These are phyloP conservation scores for Helicoverpa assulta DNA, from an alignment of 2,888 invertebrate genomes.

Conservation along the genomic window DNA sequence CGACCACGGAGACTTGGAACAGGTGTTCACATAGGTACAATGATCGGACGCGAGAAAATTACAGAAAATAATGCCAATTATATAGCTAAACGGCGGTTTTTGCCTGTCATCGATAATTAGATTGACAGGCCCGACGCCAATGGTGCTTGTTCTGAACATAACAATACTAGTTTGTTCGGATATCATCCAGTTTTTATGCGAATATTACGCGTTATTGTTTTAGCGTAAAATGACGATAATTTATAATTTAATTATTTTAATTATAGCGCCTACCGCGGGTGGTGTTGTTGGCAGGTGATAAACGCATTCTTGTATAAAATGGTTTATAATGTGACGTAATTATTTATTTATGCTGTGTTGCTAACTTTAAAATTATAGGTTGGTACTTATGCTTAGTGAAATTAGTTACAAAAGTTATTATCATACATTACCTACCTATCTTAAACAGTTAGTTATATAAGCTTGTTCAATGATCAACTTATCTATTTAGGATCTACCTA, in stretches of 20 bases:
- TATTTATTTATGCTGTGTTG: constrained; percentile 5
- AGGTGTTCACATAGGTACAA: constrained; percentile 45
- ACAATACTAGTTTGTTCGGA: constrained; percentile 35
- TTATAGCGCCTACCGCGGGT: constrained; percentile 46
- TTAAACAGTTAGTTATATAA: too few species aligned
- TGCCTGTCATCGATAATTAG: constrained; percentile 50
- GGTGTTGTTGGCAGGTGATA: constrained; percentile 38
- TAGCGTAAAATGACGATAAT: constrained; percentile 39
- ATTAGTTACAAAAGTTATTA: background rate
- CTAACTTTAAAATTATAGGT: background rate
- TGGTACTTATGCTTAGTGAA: background rate
- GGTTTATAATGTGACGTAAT: constrained; percentile 19
- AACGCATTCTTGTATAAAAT: constrained; percentile 9
- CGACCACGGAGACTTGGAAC: constrained; percentile 29
- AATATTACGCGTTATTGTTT: constrained; percentile 35
- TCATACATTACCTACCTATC: background rate
- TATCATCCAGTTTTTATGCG: constrained; percentile 30
- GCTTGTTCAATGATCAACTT: too few species aligned
- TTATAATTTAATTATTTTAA: constrained; percentile 55
- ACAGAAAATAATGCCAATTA: constrained; percentile 60
- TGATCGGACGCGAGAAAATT: constrained; percentile 50
- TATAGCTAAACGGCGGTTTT: constrained; percentile 35
- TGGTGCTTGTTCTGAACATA: constrained; percentile 12
- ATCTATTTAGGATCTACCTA: too few species aligned
- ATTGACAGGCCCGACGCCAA: constrained; percentile 39